Base-by-base conservation (phyloP, 2,797 vertebrate species). In the Discoglossus pictus region DNA sequence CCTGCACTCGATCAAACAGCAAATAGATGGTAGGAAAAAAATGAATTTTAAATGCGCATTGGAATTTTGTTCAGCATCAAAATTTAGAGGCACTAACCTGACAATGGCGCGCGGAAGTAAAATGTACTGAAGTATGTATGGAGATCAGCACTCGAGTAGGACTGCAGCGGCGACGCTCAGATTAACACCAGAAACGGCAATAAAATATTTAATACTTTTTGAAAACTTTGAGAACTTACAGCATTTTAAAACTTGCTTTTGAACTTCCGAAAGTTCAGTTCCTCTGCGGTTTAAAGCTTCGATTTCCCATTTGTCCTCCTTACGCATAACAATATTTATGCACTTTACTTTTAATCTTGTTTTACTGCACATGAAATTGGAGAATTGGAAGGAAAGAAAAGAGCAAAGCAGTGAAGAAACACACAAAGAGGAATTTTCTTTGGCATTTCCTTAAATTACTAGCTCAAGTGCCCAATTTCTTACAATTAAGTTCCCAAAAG, bases 401-500 rank as follows among this genome's bases (percentile, higher is more conserved):
- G 23, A 42, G 20, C 24, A 27, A 59, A 43, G 9, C 23, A 25
- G 15, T 43, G n/a, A 59, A 16, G 55, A 43, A 59, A 59, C 11
- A 27, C 27, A 50, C 23, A 34, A 15, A 43, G 39, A 43, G 13
- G 39, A 23, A 43, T 43, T 59, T 36, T 43, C n/a, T 17, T n/a
- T 43, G 55, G n/a, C 39, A 27, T 43, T 43, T 4, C 13, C 38
- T 43, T 42, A 58, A 27, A 59, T 59, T 42, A 43, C 55, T 21
- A 42, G 55, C 38, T 20, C 20, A 56, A 25, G 36, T 39, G 36
- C 23, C 53, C 23, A 8, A 25, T 56, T 56, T 42, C 23, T 24
- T 40, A 40, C 36, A 10, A 24, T 56, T 24, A 24, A 24, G 53
- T 23, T 24, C 11, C 13, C 36, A 10, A 24, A 15, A 40, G 38